phyloP scores from a whole-genome alignment of 2,888 invertebrate species.

The Acleris literana region DNA sequence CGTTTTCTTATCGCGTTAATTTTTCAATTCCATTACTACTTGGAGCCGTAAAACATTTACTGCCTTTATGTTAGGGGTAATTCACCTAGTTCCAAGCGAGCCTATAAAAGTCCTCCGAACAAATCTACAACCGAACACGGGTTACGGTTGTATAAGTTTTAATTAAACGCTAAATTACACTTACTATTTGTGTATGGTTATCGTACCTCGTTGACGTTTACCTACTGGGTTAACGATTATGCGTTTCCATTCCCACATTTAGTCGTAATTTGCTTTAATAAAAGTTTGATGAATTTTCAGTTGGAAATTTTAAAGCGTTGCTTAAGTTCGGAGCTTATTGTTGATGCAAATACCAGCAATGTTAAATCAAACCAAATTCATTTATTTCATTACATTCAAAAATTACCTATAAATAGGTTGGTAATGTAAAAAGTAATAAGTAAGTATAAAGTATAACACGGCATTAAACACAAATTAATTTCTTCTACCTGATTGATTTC shows the following conservation, averaged over 20 bases:
- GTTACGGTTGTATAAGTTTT: slow-evolving; percentile 79
- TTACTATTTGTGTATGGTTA: slow-evolving; percentile 63
- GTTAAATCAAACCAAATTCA: no score
- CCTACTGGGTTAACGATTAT: slow-evolving; percentile 55
- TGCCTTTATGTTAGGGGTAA: slow-evolving; percentile 47
- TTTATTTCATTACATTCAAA: no score
- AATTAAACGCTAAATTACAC: slow-evolving; percentile 82
- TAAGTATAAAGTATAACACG: no score
- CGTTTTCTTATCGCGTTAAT: slow-evolving; percentile 39
- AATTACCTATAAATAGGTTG: no score
- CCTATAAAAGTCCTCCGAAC: slow-evolving; percentile 62
- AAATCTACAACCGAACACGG: slow-evolving; percentile 68
- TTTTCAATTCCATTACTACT: slow-evolving; percentile 45
- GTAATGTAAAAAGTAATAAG: no score
- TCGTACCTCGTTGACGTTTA: slow-evolving; percentile 56
- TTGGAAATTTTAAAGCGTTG: no score
- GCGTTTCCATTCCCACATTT: slow-evolving; percentile 49
- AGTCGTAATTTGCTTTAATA: slow-evolving; percentile 4
- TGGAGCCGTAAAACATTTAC: slow-evolving; percentile 46
- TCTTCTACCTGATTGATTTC: no score
- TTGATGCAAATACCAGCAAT: no score
- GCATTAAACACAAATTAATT: no score
- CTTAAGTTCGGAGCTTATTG: no score
- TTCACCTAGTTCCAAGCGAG: slow-evolving; percentile 52
- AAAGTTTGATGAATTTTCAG: neutral